Conservation (phyloP, 1,140 invertebrate species). For the Magallana angulata region DNA sequence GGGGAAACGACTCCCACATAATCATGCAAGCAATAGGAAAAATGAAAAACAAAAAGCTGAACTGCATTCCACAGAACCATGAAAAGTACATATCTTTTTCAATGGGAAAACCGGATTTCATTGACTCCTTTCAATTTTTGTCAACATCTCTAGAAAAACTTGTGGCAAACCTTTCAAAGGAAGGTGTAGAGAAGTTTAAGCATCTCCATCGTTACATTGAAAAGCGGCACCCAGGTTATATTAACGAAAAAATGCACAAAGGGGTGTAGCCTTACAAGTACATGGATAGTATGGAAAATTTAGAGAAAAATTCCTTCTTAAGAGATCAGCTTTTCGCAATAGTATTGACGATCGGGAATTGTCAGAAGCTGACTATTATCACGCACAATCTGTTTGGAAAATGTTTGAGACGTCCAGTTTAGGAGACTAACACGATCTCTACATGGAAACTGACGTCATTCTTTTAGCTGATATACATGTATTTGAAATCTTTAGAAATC, state of each 20-base stretch:
- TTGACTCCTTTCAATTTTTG: conserved; percentile 52
- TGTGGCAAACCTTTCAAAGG: conserved; percentile 14
- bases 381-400: conserved; percentile 29
- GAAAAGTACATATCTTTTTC: conserved; percentile 51
- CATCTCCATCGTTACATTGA: neutral
- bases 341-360: neutral
- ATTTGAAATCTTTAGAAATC: conserved; percentile 39
- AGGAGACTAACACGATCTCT: conserved; percentile 27
- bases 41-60: conserved; percentile 46
- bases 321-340: conserved; percentile 11
- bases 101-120: conserved; percentile 50
- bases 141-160: conserved; percentile 44
- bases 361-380: conserved; percentile 34
- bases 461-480: conserved; percentile 18
- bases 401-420: neutral
- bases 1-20: conserved; percentile 69
- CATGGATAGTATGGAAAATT: conserved; percentile 21
- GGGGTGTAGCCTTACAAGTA: conserved; percentile 41
- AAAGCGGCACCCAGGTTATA: neutral
- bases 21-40: conserved; percentile 6
- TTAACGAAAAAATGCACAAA: conserved; percentile 21
- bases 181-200: conserved; percentile 28
- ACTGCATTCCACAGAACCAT: conserved; percentile 50
- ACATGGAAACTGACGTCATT: neutral
- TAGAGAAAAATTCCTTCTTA: neutral